Base-by-base conservation (phyloP, 2,888 invertebrate genomes). In the Lacanobia wlatinum region DNA sequence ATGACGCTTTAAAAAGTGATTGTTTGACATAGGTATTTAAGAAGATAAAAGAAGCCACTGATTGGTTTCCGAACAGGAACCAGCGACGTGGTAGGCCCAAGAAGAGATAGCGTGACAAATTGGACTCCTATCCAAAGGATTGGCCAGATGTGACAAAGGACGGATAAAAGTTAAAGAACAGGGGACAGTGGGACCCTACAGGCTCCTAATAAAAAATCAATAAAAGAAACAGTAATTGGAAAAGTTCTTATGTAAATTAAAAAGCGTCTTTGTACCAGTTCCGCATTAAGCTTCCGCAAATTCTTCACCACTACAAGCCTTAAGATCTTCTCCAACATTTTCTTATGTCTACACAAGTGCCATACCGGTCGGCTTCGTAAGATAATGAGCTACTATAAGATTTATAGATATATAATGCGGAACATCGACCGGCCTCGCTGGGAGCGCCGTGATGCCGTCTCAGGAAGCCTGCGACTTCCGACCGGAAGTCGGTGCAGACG, bases 391-490 rank as follows among this genome's bases (percentile, higher is more conserved):
- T 61, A 76, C 52, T 77, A 65, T 70, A 82, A 67, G 50, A 77
- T 72, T 66, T 79, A 38, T 56, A 79, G 68, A 75, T 70, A 80
- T 65, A 75, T 82, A 84, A 86, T 80, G 83, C 89, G 88, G 86
- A 89, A 91, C 87, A 80, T 86, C 76, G 78, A 71, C 78, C 88
- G 92, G 87, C 94, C 94, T 92, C 92, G 85, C 56, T 63, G 89
- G 82, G 87, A 87, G 83, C 82, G 84, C 85, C 81, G 84, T 82
- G 83, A 84, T 84, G 84, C 85, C 82, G 84, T 83, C 83, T 87
- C 90, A 93, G 95, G 94, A 95, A 94, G 91, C 89, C 84, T 81
- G 76, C 74, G 85, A 86, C 93, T 94, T 94, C 95, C 94, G 93
- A 91, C 87, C 94, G 95, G 95, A 95, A 95, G 91, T 85, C 83